phyloP scores from a whole-genome alignment of 2,888 invertebrate species.

The Zootermopsis nevadensis region DNA sequence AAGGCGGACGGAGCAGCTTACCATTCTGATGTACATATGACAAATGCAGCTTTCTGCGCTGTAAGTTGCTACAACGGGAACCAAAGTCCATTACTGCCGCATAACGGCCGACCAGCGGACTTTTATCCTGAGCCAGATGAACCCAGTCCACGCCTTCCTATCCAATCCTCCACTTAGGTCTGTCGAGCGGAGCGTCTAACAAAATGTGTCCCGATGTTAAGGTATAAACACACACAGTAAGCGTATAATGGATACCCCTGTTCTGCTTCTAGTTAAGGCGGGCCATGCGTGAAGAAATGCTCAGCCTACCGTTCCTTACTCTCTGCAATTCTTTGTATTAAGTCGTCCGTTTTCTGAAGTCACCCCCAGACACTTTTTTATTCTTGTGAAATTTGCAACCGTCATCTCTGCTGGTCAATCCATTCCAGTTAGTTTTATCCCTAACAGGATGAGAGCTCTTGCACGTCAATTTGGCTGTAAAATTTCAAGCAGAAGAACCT shows the following conservation, averaged over 20 bases:
- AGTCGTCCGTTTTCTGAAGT: conserved; percentile 20
- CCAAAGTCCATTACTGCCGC: no score
- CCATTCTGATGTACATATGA: no score
- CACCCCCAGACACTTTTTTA: conserved; percentile 35
- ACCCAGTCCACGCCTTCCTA: no score
- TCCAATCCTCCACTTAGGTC: no score
- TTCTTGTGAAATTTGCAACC: conserved; percentile 44
- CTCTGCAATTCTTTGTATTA: conserved; percentile 43
- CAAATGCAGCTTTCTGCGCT: no score
- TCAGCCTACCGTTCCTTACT: conserved; percentile 37
- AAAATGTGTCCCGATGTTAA: no score
- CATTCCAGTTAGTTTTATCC: background rate
- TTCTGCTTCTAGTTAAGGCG: conserved; percentile 30
- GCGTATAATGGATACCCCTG: conserved; percentile 31
- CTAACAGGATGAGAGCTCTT: background rate
- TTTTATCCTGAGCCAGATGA: no score
- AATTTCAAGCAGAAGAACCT: background rate
- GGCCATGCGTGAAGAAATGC: conserved; percentile 48
- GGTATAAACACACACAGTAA: no score
- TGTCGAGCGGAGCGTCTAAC: no score
- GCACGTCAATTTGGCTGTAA: background rate
- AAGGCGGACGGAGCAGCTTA: no score
- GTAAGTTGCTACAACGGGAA: no score
- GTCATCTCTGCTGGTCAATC: conserved; percentile 33
- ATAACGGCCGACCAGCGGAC: no score